Base-by-base conservation (phyloP, 1,140 invertebrate species). In the Leucophenga varia region DNA sequence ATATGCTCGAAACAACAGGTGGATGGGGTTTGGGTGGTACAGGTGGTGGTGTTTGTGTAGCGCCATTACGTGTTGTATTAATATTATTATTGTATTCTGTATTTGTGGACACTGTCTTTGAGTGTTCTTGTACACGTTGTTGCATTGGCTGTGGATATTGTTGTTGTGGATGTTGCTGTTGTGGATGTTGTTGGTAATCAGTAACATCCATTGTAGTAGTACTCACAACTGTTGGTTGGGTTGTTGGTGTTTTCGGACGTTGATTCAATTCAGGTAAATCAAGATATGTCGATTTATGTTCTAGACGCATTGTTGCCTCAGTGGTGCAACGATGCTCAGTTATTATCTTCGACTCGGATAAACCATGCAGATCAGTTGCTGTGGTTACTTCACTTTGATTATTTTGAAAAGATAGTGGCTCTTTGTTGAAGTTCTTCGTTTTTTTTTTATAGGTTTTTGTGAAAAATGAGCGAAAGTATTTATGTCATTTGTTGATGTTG, bases 261-360 rank as follows among this genome's bases (percentile, higher is more conserved):
- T 39, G 3, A 7, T 43, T 47, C 31, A 74, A 48, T 51, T 59
- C 55, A n/a, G 71, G 71, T 52, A 74, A 61, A 49, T 74, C 72
- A 39, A 68, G 52, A 30, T 61, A 65, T 17, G 61, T 55, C 54
- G 68, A 65, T 52, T 74, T 75, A 55, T 74, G 73, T 57, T 75
- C 73, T 64, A 75, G 63, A 58, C 70, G 72, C 67, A 75, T 74
- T 35, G 73, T 75, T 60, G 73, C 70, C 59, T 73, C 72, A 45
- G 73, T 75, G 42, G 70, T 74, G 59, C 70, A 70, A 72, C 67
- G 71, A 67, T 73, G 73, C 64, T 75, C 70, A 61, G 70, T 75
- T 50, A 68, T 68, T 28, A 75, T 67, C 50, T 73, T 75, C 54
- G 73, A 71, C 59, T 75, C 73, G 47, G 61, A 61, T 40, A 72